phyloP scores from a whole-genome alignment of 2,113 vertebrate genomes.

The Heloderma charlesbogerti region DNA sequence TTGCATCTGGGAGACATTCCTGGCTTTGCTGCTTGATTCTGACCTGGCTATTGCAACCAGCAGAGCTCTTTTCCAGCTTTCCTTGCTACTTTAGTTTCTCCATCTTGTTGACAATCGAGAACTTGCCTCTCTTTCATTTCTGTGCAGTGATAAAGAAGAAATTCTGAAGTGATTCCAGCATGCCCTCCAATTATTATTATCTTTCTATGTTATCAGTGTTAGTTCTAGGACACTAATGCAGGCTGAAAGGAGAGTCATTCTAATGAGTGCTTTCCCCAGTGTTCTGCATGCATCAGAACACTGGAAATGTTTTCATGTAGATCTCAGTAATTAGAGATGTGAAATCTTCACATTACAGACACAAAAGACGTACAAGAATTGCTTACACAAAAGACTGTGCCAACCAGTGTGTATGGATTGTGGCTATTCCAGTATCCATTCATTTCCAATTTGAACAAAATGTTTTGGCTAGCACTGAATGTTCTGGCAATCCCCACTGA shows the following conservation, averaged over 20 bases:
- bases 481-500: fast-evolving
- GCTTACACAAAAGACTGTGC: not conserved
- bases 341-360: not conserved
- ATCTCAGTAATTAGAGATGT: not conserved
- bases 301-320: not conserved
- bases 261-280: not conserved
- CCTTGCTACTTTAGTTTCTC: not conserved
- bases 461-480: not conserved
- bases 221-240: not conserved
- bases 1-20: not conserved
- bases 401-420: not conserved
- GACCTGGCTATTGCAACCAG: too few relatives aligned
- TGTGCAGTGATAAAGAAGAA: not conserved
- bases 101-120: not conserved
- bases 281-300: not conserved
- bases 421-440: not conserved
- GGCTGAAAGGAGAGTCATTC: not conserved
- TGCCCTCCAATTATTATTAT: not conserved
- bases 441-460: not conserved
- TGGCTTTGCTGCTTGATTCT: not conserved
- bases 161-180: not conserved
- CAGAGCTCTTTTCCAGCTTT: not conserved
- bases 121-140: not conserved
- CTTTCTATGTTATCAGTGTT: not conserved
- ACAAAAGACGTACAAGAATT: not conserved